Base-by-base conservation (phyloP, 2,888 invertebrate genomes). In the Dioctria linearis region DNA sequence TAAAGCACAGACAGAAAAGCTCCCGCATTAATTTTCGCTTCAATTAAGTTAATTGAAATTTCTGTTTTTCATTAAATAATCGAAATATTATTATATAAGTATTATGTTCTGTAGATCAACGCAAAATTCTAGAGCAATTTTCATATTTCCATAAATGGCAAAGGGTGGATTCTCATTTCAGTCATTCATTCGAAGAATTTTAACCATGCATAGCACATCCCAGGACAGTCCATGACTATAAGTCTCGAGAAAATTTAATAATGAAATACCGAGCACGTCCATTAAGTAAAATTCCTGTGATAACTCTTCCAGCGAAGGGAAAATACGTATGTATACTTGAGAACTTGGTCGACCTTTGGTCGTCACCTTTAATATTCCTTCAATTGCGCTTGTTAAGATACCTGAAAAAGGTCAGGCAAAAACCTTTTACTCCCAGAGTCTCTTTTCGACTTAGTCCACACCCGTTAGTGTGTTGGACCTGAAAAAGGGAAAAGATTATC, bases 241-340 rank as follows among this genome's bases (percentile, higher is more conserved):
- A 59, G 40, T 5, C 42, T 5, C 42, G 9, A 40, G 54, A 73
- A 73, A 73, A 73, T 73, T 73, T 57, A 73, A 73, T 73, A 73
- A 73, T 42, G 73, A 73, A 73, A 73, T 73, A 57, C 73, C 73
- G 49, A 59, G 57, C 57, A 54, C 54, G 57, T 37, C 73, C 73
- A 73, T 57, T 73, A 73, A 73, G 73, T 57, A 43, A 43, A 73
- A 73, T 73, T 73, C 73, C 73, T 57, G 40, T 40, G 13, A 54
- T 73, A 51, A 25, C 69, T 51, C 69, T 51, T 3, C 49, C 54
- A 13, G 51, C 8, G 39, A 42, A 13, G 49, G 40, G 43, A 67
- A 54, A 54, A 54, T 8, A n/a, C 1, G 4, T 54, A 54, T 54
- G 6, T 8, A 11, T 54, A 54, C 3, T 54, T 54, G n/a, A 4